phyloP scores from a whole-genome alignment of 2,888 invertebrate genomes.

The Nephrotoma appendiculata region DNA sequence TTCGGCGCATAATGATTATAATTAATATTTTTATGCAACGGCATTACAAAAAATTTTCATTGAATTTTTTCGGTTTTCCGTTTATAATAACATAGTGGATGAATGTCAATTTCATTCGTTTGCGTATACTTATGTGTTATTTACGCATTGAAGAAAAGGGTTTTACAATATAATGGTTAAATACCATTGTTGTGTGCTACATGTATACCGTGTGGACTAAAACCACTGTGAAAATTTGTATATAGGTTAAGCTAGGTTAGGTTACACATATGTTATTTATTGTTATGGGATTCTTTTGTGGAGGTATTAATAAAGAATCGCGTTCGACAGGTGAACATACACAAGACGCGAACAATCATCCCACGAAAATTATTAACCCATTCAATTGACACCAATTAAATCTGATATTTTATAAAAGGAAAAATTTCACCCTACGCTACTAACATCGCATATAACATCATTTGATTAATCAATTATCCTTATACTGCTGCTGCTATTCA shows the following conservation, averaged over 20 bases:
- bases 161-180: not conserved
- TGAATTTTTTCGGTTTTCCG: not conserved
- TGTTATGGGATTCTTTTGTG: not conserved
- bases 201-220: not conserved
- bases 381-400: not conserved
- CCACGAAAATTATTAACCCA: not conserved
- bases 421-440: not conserved
- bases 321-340: not conserved
- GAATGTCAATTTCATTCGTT: not conserved
- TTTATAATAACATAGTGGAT: not conserved
- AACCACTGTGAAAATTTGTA: not conserved
- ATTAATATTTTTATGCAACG: not conserved
- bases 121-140: not conserved
- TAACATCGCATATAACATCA: not conserved
- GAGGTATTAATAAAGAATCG: not conserved
- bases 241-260: not conserved
- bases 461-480: not conserved
- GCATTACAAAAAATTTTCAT: not conserved
- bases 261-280: not conserved
- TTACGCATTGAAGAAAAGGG: not conserved
- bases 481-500: not conserved
- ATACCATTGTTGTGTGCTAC: not conserved
- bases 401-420: not conserved
- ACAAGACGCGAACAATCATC: not conserved
- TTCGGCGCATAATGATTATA: not conserved